Evolutionary conservation across 2,888 invertebrate species (phyloP).

Genomic region (Mimumesa dahlbomi): DNA sequence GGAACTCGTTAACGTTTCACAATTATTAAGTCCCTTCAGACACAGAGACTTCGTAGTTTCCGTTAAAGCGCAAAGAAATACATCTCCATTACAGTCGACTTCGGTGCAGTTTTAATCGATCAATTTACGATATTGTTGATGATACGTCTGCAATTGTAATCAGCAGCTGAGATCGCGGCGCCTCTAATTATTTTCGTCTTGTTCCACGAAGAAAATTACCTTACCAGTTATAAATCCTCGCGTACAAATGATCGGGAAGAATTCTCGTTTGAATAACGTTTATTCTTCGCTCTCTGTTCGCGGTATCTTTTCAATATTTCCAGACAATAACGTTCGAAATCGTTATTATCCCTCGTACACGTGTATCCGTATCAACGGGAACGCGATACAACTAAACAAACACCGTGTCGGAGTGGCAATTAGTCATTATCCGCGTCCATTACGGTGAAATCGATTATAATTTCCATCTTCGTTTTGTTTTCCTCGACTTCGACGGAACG

Average conservation of each 20-base stretch:
- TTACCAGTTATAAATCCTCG: too few species aligned
- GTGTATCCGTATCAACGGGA: too few species aligned
- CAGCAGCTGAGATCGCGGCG: background rate
- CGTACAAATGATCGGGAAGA: too few species aligned
- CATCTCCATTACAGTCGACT: background rate
- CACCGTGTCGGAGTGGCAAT: too few species aligned
- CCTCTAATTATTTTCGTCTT: too few species aligned
- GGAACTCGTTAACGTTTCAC: conserved; percentile 18
- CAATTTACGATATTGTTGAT: conserved; percentile 10
- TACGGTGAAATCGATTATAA: conserved; percentile 18
- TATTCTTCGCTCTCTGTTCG: too few species aligned
- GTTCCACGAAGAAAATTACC: too few species aligned
- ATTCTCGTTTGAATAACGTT: too few species aligned
- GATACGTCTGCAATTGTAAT: conserved; percentile 23
- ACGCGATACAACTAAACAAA: too few species aligned
- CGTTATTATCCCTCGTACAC: too few species aligned
- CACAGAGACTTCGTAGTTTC: conserved; percentile 1
- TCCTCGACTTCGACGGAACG: background rate
- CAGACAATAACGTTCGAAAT: too few species aligned
- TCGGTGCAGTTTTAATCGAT: background rate
- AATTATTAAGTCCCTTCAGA: conserved; percentile 27
- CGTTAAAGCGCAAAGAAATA: background rate
- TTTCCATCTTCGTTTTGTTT: conserved; percentile 11
- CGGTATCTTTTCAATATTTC: too few species aligned
- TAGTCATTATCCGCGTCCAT: conserved; percentile 3